These are phyloP conservation scores for Brachionus manjavacas DNA, from an alignment of 1,140 invertebrate genomes.

Conservation along the genomic window DNA sequence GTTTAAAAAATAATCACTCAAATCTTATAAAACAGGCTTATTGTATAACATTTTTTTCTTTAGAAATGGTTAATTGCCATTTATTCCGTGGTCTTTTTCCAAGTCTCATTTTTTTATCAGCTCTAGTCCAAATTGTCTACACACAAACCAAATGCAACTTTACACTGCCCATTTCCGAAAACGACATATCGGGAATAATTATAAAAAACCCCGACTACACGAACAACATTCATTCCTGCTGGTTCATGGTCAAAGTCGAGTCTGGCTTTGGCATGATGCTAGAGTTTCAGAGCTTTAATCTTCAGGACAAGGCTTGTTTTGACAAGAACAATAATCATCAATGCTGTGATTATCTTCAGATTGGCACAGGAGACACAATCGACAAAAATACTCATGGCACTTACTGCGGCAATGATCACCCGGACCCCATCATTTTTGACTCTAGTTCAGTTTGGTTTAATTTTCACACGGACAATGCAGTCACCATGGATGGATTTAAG, in stretches of 20 bases:
- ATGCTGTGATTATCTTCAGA: slow-evolving; percentile 31
- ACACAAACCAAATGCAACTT: slow-evolving; percentile 16
- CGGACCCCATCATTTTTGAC: not conserved
- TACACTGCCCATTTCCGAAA: not conserved
- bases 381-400: not conserved
- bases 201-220: not conserved
- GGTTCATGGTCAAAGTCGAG: slow-evolving; percentile 10
- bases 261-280: not conserved
- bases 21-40: not conserved
- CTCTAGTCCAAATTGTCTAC: not conserved
- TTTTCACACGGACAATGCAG: slow-evolving; percentile 15
- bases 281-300: slow-evolving; percentile 4
- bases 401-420: not conserved
- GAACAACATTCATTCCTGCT: not conserved
- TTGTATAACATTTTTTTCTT: not conserved
- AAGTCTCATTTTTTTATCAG: not conserved
- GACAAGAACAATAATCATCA: not conserved
- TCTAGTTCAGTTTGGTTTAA: slow-evolving; percentile 18
- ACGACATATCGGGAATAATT: not conserved
- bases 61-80: slow-evolving; percentile 16
- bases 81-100: not conserved
- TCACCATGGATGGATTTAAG: slow-evolving; percentile 7
- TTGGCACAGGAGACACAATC: slow-evolving; percentile 6
- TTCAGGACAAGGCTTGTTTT: slow-evolving; percentile 29
- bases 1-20: not conserved